Evolutionary conservation across 1,140 invertebrate genomes (phyloP).

Genomic region (Ooceraea biroi): DNA sequence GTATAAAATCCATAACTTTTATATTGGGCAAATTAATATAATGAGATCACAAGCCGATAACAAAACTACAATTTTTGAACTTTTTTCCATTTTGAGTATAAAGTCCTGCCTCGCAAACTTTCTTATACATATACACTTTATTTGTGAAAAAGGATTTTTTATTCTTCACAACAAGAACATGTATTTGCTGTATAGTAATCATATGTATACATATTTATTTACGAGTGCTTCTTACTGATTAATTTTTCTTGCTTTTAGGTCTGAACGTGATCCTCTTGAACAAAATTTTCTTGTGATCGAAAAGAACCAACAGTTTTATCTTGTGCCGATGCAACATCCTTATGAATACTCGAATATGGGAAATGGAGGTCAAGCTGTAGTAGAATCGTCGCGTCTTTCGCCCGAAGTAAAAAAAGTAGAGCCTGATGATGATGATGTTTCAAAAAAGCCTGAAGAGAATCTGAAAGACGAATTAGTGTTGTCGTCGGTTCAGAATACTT

Average conservation of each 20-base stretch:
- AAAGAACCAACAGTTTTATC: constrained; percentile 19
- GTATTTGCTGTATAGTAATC: background rate
- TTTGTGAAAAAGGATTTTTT: too few relatives aligned
- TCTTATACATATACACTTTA: too few relatives aligned
- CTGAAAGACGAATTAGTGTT: background rate
- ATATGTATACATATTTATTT: constrained; percentile 9
- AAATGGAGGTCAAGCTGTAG: background rate
- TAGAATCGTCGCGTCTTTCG: background rate
- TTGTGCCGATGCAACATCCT: constrained; percentile 13
- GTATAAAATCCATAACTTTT: too few relatives aligned
- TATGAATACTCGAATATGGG: background rate
- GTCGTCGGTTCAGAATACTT: background rate
- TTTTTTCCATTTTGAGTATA: too few relatives aligned
- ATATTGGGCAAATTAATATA: too few relatives aligned
- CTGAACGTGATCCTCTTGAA: constrained; percentile 16
- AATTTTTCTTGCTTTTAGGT: constrained; percentile 65
- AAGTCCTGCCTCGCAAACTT: too few relatives aligned
- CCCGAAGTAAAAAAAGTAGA: background rate
- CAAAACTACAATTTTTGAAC: too few relatives aligned
- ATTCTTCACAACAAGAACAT: too few relatives aligned
- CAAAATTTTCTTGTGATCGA: constrained; percentile 36
- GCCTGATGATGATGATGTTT: background rate
- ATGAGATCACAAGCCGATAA: too few relatives aligned
- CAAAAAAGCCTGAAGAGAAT: background rate
- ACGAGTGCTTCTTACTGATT: constrained; percentile 16